These are phyloP conservation scores for Trachythela sp. DNA, from an alignment of 64 coral and sea anemone genomes.

Conservation along the genomic window DNA sequence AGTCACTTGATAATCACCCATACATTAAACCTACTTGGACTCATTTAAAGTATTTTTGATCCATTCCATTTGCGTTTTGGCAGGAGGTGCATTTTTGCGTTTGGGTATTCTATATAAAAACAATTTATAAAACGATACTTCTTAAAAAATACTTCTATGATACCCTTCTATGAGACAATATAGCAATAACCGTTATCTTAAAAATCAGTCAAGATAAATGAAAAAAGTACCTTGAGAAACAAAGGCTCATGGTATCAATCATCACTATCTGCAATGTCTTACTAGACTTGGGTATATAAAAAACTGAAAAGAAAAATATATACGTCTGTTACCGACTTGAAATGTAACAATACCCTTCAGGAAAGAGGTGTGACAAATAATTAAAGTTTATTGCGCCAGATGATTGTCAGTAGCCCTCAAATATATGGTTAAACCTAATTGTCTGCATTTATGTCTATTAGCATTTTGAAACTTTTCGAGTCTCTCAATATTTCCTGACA, in stretches of 20 bases:
- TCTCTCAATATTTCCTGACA: too few relatives aligned
- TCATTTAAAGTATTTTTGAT: background rate
- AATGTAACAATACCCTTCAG: background rate
- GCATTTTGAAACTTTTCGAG: too few relatives aligned
- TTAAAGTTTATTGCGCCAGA: too few relatives aligned
- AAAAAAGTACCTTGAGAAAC: background rate
- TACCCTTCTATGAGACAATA: background rate
- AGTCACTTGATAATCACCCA: too few relatives aligned
- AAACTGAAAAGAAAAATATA: background rate
- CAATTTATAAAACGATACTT: too few relatives aligned
- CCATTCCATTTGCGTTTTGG: background rate
- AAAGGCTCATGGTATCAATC: background rate
- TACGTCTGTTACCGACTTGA: background rate
- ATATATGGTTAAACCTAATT: too few relatives aligned
- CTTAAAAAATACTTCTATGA: background rate
- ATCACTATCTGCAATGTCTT: background rate
- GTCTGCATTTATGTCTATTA: too few relatives aligned
- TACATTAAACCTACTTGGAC: background rate
- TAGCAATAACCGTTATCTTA: too few relatives aligned
- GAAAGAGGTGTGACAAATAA: too few relatives aligned
- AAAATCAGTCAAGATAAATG: too few relatives aligned
- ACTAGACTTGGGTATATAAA: background rate
- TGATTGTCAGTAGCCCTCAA: too few relatives aligned
- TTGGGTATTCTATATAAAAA: background rate
- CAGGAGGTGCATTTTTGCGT: background rate